Percentiles rank a stretch among this genome's conserved stretches.
Conservation (phyloP, 2,113 vertebrate species). For the human region GRCh38 chr9:16557501-16558000, state of each 20-base stretch:
- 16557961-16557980: too few species aligned
- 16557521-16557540: not conserved
- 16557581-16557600: not conserved
- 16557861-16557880: too few species aligned
- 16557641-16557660: not conserved
- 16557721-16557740: not conserved
- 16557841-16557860: fast-evolving
- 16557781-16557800: not conserved
- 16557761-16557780: not conserved
- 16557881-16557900: too few species aligned
- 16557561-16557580: not conserved
- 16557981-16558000: too few species aligned
- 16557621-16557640: not conserved
- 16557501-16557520: too few species aligned
- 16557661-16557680: not conserved
- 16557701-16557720: not conserved
- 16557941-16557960: too few species aligned
- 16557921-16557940: too few species aligned
- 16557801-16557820: not conserved
- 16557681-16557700: not conserved
- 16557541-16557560: not conserved
- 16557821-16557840: too few species aligned
- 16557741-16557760: not conserved
- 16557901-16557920: too few species aligned
- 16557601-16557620: not conserved